Percentiles rank a stretch among this genome's conserved stretches.
phyloP scores from a whole-genome alignment of 1,140 invertebrate genomes.

The Bombus picipes region DNA sequence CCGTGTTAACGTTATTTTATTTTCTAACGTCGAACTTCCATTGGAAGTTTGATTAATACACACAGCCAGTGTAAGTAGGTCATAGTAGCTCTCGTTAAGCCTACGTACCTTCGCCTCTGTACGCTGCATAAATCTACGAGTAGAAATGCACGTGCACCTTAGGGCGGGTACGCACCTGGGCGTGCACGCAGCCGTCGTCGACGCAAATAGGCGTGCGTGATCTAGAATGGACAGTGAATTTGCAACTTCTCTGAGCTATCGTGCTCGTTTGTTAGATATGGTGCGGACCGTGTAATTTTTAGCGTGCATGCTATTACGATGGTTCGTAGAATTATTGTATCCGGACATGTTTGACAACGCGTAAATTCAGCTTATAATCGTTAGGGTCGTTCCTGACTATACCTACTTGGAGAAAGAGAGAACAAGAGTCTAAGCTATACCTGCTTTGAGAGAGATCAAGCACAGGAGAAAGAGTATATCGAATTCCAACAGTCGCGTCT shows the following conservation, averaged over 20 bases:
- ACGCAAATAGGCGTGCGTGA: slow-evolving; percentile 16
- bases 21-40: background rate
- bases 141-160: slow-evolving; percentile 26
- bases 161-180: slow-evolving; percentile 32
- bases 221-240: slow-evolving; percentile 25
- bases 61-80: slow-evolving; percentile 60
- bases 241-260: slow-evolving; percentile 8
- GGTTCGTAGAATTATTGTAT: background rate
- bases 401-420: background rate
- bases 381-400: no score
- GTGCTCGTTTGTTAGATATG: background rate
- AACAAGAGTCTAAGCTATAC: no score
- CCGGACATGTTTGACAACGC: background rate
- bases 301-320: no score
- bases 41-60: background rate
- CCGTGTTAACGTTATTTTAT: background rate
- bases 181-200: background rate
- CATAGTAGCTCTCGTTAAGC: slow-evolving; percentile 65
- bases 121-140: slow-evolving; percentile 39
- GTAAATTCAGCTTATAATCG: background rate
- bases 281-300: background rate
- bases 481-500: no score
- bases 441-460: no score
- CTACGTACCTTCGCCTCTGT: slow-evolving; percentile 49
- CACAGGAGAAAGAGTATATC: no score